Conservation (phyloP, 37 sponge, comb jelly and placozoan species). For the Hormiphora californensis region DNA sequence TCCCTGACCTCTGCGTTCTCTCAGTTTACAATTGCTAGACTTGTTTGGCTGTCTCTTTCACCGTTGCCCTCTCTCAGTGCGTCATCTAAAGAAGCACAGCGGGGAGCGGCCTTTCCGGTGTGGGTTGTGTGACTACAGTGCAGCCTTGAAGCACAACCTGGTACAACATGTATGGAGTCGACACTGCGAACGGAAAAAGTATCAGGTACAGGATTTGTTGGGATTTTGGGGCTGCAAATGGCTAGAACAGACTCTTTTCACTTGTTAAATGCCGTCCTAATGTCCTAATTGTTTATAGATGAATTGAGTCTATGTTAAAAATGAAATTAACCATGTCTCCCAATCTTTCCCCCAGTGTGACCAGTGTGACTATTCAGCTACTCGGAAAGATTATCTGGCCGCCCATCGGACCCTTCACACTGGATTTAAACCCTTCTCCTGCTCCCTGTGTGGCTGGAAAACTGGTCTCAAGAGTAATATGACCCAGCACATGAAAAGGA, state of each 20-base stretch:
- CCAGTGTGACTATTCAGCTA: conserved; percentile 23
- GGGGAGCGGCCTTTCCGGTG: conserved; percentile 31
- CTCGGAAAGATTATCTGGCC: conserved; percentile 34
- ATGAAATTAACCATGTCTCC: not conserved
- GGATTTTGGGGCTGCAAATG: no score
- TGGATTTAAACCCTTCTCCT: conserved; percentile 5
- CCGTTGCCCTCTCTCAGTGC: not conserved
- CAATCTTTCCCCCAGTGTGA: not conserved
- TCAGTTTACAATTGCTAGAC: no score
- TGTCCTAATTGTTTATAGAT: no score
- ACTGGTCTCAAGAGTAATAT: conserved; percentile 43
- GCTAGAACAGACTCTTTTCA: no score
- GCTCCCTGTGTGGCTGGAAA: conserved; percentile 11
- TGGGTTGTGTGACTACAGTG: conserved; percentile 28
- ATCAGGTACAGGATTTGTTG: no score
- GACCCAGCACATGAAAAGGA: conserved; percentile 45
- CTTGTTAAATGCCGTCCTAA: no score
- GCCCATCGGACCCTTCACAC: conserved; percentile 22
- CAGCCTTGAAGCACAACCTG: conserved; percentile 46
- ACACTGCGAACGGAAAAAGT: conserved; percentile 19
- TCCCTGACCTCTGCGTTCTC: no score
- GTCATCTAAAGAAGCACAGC: conserved; percentile 42
- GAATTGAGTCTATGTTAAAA: no score
- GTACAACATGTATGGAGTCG: conserved; percentile 35
- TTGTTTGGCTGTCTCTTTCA: no score